Conservation (phyloP, 2,113 vertebrate genomes). For the Xenopus laevis region DNA sequence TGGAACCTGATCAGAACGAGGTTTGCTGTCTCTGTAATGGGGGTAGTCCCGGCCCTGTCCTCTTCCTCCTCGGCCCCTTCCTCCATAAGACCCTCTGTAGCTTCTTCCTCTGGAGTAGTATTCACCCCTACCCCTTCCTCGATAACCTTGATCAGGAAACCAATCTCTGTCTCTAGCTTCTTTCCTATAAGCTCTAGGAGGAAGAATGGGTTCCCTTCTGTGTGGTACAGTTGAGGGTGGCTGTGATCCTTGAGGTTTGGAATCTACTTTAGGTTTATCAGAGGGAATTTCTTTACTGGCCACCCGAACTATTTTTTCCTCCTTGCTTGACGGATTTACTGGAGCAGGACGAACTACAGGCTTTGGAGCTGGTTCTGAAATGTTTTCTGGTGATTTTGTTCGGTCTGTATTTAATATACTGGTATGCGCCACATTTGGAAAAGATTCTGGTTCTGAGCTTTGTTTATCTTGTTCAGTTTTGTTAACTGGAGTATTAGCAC, state of each 20-base stretch:
- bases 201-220: slow-evolving; percentile 73
- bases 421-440: slow-evolving; percentile 54
- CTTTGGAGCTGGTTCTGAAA: slow-evolving; percentile 51
- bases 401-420: slow-evolving; percentile 45
- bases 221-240: slow-evolving; percentile 48
- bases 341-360: slow-evolving; percentile 46
- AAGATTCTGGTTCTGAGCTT: slow-evolving; percentile 18
- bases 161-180: slow-evolving; percentile 87
- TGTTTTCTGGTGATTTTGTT: slow-evolving; percentile 37
- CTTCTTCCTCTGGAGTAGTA: slow-evolving; percentile 95
- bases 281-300: slow-evolving; percentile 53
- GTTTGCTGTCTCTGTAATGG: slow-evolving; percentile 82
- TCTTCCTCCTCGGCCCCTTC: slow-evolving; percentile 79
- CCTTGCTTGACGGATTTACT: slow-evolving; percentile 55
- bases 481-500: slow-evolving; percentile 51
- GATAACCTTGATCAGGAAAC: slow-evolving; percentile 81
- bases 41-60: slow-evolving; percentile 86
- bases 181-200: slow-evolving; percentile 81
- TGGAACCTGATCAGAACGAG: slow-evolving; percentile 71
- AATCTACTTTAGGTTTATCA: slow-evolving; percentile 76
- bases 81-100: slow-evolving; percentile 88
- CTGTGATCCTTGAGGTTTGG: slow-evolving; percentile 58
- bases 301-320: slow-evolving; percentile 80
- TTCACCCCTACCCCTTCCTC: slow-evolving; percentile 88
- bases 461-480: slow-evolving; percentile 65